Percentiles rank a stretch among this genome's conserved stretches.
phyloP scores from a whole-genome alignment of 2,113 vertebrate species.

The Corythornis madagascariensis region DNA sequence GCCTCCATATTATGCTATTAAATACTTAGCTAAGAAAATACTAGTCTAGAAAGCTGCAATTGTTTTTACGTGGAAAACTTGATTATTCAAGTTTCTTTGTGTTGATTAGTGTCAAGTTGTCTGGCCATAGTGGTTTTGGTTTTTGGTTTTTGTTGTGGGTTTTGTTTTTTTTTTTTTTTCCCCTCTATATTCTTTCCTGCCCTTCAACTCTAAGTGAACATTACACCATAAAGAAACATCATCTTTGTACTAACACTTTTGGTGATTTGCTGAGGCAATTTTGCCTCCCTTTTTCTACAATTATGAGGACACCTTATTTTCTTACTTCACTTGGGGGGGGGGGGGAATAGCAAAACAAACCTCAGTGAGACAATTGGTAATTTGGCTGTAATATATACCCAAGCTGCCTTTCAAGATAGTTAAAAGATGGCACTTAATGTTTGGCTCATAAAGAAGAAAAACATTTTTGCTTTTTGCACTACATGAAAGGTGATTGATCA shows the following conservation, averaged over 20 bases:
- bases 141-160: too few relatives aligned
- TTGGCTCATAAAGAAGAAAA: constrained; percentile 45
- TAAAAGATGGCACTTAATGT: constrained; percentile 63
- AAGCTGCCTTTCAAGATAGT: constrained; percentile 69
- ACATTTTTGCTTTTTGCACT: constrained; percentile 68
- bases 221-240: background rate
- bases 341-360: background rate
- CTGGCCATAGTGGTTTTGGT: background rate
- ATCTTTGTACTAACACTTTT: constrained; percentile 55
- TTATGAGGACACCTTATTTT: constrained; percentile 55
- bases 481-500: constrained; percentile 28
- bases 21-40: constrained; percentile 27
- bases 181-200: background rate
- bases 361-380: constrained; percentile 24
- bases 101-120: constrained; percentile 28
- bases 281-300: constrained; percentile 57
- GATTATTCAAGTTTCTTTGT: constrained; percentile 34
- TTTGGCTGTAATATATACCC: constrained; percentile 74
- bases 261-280: constrained; percentile 54
- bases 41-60: constrained; percentile 48
- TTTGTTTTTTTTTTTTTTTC: background rate
- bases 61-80: constrained; percentile 27
- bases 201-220: background rate
- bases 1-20: constrained; percentile 31
- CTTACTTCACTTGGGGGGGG: constrained; percentile 13